Percentiles rank a stretch among this genome's conserved stretches.
Conservation (phyloP, 2,113 vertebrate genomes). For the Brachirus orientalis region DNA sequence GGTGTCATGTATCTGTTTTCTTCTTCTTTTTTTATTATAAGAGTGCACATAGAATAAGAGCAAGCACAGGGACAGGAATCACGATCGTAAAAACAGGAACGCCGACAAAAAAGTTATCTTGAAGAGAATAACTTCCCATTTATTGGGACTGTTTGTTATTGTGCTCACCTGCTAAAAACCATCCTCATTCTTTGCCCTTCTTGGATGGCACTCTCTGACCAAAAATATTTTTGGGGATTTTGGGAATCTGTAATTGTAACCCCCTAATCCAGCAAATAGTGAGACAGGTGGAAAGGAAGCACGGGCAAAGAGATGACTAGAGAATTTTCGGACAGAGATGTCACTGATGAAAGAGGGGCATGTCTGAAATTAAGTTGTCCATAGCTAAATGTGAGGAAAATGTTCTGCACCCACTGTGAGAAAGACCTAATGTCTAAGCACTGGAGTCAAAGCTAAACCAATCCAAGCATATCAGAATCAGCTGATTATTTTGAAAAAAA, state of each 20-base stretch:
- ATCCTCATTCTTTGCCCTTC: no score
- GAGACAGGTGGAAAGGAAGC: constrained; percentile 27
- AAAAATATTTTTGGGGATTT: constrained; percentile 52
- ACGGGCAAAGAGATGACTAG: constrained; percentile 9
- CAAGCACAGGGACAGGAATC: no score
- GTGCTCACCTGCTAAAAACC: no score
- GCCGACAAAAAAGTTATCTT: no score
- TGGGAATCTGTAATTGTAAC: constrained; percentile 63
- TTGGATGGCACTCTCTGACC: neutral
- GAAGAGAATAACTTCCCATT: no score
- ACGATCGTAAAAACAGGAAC: no score
- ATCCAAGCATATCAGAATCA: constrained; percentile 28
- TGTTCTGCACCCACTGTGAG: constrained; percentile 11
- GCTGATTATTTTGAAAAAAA: constrained; percentile 18
- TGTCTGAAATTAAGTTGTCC: constrained; percentile 16
- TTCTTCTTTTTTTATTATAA: no score
- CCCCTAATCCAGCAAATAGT: constrained; percentile 20
- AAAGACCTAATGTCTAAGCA: neutral
- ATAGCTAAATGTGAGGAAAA: constrained; percentile 8
- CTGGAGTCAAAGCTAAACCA: neutral
- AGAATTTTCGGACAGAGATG: constrained; percentile 7
- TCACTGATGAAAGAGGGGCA: constrained; percentile 8
- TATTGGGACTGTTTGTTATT: no score
- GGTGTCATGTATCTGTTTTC: no score
- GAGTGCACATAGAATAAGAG: no score